Conservation (phyloP, 2,797 vertebrate genomes). For the Malurus leucopterus region DNA sequence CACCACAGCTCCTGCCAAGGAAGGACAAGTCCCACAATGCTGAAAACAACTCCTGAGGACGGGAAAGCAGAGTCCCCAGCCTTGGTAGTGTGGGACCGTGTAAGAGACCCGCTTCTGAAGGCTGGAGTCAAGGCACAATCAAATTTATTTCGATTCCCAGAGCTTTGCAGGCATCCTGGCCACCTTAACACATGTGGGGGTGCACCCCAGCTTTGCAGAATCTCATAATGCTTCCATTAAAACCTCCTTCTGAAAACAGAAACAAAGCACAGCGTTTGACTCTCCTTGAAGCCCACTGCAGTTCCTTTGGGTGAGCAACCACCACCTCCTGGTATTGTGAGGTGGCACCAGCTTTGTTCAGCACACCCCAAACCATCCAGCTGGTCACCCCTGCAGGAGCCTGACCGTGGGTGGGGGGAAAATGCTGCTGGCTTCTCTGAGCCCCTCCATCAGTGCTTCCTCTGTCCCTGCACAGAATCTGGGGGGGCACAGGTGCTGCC, state of each 20-base stretch:
- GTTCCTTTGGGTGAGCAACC: background rate
- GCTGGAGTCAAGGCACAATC: background rate
- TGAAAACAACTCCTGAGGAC: background rate
- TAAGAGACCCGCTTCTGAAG: background rate
- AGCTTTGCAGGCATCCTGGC: background rate
- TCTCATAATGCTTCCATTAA: background rate
- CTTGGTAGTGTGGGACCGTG: accelerated
- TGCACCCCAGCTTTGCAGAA: background rate
- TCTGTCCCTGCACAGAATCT: accelerated
- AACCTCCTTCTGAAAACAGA: background rate
- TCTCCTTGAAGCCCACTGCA: background rate
- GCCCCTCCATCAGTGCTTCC: background rate
- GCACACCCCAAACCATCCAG: accelerated
- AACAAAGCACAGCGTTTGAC: background rate
- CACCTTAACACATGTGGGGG: background rate
- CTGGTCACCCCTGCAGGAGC: accelerated
- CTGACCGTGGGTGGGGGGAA: background rate
- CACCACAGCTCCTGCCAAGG: accelerated
- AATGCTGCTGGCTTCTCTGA: background rate
- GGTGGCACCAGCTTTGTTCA: background rate
- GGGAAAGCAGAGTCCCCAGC: background rate
- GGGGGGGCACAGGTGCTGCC: background rate
- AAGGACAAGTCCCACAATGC: accelerated
- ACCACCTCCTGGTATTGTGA: background rate
- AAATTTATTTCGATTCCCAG: background rate